A percentile compares a stretch with the other conserved stretches of the same genome.
phyloP scores from a whole-genome alignment of 2,888 invertebrate species.

The Phytoseiulus persimilis region DNA sequence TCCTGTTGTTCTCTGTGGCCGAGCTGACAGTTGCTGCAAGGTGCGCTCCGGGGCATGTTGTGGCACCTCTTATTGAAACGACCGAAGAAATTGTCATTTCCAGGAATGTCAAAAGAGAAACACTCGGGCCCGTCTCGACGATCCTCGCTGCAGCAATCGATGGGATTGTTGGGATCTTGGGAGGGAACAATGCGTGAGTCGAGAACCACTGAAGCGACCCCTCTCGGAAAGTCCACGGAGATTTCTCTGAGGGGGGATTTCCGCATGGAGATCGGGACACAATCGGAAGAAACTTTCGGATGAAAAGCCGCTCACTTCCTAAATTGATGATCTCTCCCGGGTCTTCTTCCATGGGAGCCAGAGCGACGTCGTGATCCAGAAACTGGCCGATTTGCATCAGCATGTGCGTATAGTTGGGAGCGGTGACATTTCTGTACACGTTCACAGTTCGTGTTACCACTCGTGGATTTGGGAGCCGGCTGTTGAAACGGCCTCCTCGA shows the following conservation, averaged over 20 bases:
- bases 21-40: conserved; percentile 41
- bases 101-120: conserved; percentile 18
- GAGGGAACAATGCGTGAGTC: neutral
- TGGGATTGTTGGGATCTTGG: conserved; percentile 30
- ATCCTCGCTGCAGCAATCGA: conserved; percentile 38
- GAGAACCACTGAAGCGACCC: neutral
- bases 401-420: conserved; percentile 71
- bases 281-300: neutral
- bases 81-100: conserved; percentile 13
- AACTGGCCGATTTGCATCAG: conserved; percentile 91
- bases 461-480: conserved; percentile 72
- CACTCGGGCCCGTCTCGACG: conserved; percentile 16
- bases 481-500: conserved; percentile 54
- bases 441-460: conserved; percentile 78
- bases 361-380: conserved; percentile 84
- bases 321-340: conserved; percentile 42
- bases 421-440: conserved; percentile 46
- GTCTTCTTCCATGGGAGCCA: conserved; percentile 60
- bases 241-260: too few relatives aligned
- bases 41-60: conserved; percentile 43
- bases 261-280: neutral
- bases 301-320: conserved; percentile 41
- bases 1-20: conserved; percentile 73
- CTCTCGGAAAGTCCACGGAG: too few relatives aligned
- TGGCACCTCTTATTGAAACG: neutral